Evolutionary conservation across 2,113 vertebrate genomes (phyloP).

Genomic region (Crotalus tigris): DNA sequence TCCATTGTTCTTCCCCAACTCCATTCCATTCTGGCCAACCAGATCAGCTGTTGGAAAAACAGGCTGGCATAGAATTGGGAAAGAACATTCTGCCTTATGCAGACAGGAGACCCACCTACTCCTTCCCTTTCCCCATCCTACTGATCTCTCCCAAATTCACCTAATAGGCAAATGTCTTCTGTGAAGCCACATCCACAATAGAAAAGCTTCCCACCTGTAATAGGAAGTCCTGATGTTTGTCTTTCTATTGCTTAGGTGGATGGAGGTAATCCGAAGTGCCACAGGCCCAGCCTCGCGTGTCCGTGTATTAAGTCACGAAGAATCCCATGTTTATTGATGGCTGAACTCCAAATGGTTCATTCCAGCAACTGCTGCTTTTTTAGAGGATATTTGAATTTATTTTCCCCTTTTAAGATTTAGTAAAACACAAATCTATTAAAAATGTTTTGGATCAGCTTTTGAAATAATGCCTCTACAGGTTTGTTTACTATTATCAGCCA

Average conservation of each 20-base stretch:
- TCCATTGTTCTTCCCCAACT: not conserved
- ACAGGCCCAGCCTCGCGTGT: conserved; percentile 82
- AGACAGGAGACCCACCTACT: not conserved
- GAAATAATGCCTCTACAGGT: conserved; percentile 45
- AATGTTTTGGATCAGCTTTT: conserved; percentile 52
- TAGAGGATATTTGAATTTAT: conserved; percentile 58
- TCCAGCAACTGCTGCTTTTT: conserved; percentile 60
- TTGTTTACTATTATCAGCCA: conserved; percentile 41
- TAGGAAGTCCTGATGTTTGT: not conserved
- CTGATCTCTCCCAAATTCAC: not conserved
- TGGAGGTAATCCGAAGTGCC: conserved; percentile 97
- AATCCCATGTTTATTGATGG: conserved; percentile 81
- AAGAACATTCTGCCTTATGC: not conserved
- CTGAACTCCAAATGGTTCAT: not conserved
- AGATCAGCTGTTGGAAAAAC: not conserved
- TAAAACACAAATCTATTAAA: conserved; percentile 50
- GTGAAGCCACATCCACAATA: not conserved
- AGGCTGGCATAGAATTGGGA: not conserved
- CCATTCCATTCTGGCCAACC: not conserved
- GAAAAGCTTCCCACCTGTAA: not conserved
- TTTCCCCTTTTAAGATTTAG: conserved; percentile 57
- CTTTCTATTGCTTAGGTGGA: conserved; percentile 80
- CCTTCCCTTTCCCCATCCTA: not conserved
- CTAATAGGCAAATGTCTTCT: not conserved
- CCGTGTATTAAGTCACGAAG: conserved; percentile 80